phyloP scores from a whole-genome alignment of 2,797 vertebrate species.

The Crypturellus tataupa region DNA sequence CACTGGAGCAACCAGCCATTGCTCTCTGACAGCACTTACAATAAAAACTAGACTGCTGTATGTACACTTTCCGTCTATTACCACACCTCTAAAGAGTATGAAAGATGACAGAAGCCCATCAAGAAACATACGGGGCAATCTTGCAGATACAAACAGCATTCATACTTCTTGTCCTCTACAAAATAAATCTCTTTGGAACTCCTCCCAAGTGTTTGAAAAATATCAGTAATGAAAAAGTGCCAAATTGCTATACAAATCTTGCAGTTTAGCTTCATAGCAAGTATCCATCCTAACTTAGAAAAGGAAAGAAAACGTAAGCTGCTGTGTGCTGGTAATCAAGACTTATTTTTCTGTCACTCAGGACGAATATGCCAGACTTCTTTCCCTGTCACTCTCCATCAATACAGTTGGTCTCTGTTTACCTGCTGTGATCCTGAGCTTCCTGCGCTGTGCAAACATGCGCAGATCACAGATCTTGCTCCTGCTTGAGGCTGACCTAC shows the following conservation, averaged over 20 bases:
- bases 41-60: constrained; percentile 4
- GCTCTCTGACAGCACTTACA: constrained; percentile 10
- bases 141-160: constrained; percentile 32
- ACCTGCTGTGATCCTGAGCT: neutral
- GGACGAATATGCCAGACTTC: neutral
- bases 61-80: constrained; percentile 5
- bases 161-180: neutral
- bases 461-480: neutral
- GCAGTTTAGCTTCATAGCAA: neutral
- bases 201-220: neutral
- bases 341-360: neutral
- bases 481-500: constrained; percentile 44
- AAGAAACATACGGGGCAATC: neutral
- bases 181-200: neutral
- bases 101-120: neutral
- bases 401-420: neutral
- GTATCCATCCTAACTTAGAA: neutral
- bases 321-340: neutral
- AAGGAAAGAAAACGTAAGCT: neutral
- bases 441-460: neutral
- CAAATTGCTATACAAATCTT: neutral
- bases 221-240: neutral
- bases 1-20: neutral
- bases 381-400: neutral
- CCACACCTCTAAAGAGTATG: neutral